Evolutionary conservation across 1,140 invertebrate genomes (phyloP), one percentile per base, ranked within the genome.

Genomic region (Hormaphis cornu): DNA sequence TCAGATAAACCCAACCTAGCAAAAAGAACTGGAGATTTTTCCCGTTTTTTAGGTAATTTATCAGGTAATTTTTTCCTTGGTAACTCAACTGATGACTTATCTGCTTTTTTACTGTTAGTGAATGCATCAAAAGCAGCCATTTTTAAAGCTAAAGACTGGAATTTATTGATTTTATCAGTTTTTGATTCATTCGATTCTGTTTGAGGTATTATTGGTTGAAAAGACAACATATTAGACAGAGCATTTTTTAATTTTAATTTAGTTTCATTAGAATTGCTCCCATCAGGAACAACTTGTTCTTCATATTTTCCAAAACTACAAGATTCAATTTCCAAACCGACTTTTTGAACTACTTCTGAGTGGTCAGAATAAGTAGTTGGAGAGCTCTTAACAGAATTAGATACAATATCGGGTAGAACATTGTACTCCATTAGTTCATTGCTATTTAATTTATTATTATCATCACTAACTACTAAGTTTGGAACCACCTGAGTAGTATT

Each of bases 1-100:
- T 91, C 89, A 0, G 89, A 90, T 3, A 91, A 78, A 74, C 90
- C 90, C 3, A 91, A 79, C 75, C 89, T 84, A 7, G 88, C 87
- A 78, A 90, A 90, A 2, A 91, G 75, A 63, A 89, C 83, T 0
- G 89, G 87, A 66, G 86, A 89, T 73, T 88, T 87, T 5, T 88
- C 87, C 69, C 74, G 61, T 70, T 76, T 76, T 4, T 48, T 26
- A 22, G 53, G 20, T 44, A 61, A 61, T 52, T 37, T 40, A n/a
- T 75, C 74, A 20, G 73, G 71, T 69, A 76, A 72, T 58, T 84
- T 81, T 73, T 81, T 81, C 71, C 85, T 83, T 59, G 83, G 77
- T 18, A 83, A 75, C 74, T 85, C 81, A 1, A 85, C 82, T 4
- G 84, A 84, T 71, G 35, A 48, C 18, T 54, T 54, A 1, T 44